Conservation (phyloP, 2,888 invertebrate species). For the Galerucella calmariensis region DNA sequence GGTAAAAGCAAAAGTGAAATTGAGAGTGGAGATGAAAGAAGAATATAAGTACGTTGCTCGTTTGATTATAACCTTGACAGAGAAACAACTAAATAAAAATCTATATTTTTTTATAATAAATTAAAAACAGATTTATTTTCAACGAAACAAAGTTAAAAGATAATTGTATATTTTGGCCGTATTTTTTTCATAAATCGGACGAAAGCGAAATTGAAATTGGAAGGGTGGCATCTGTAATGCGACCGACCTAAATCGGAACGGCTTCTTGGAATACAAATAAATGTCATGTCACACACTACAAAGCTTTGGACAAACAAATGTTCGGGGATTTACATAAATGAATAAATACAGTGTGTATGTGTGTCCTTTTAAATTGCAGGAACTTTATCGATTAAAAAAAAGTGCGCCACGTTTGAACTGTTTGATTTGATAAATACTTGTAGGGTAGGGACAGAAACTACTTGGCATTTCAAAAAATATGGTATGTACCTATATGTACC, state of each 20-base stretch:
- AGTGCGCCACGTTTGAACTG: no score
- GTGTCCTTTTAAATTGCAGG: background rate
- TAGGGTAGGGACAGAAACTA: no score
- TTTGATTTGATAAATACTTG: no score
- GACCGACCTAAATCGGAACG: constrained; percentile 32
- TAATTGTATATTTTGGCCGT: no score
- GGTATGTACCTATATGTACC: no score
- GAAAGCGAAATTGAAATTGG: constrained; percentile 28
- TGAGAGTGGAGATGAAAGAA: background rate
- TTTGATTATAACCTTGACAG: background rate
- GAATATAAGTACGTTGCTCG: background rate
- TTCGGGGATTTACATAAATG: constrained; percentile 54
- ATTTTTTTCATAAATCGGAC: background rate
- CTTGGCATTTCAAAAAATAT: no score
- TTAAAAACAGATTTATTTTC: background rate
- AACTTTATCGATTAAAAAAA: background rate
- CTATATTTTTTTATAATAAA: background rate
- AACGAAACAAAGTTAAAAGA: no score
- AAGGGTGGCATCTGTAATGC: constrained; percentile 47
- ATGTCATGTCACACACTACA: constrained; percentile 54
- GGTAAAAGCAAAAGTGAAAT: background rate
- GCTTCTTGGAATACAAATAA: constrained; percentile 57
- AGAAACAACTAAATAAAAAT: background rate
- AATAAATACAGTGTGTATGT: constrained; percentile 49
- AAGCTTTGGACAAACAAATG: constrained; percentile 49